phyloP scores from a whole-genome alignment of 2,888 invertebrate genomes.

The Linyphia triangularis region DNA sequence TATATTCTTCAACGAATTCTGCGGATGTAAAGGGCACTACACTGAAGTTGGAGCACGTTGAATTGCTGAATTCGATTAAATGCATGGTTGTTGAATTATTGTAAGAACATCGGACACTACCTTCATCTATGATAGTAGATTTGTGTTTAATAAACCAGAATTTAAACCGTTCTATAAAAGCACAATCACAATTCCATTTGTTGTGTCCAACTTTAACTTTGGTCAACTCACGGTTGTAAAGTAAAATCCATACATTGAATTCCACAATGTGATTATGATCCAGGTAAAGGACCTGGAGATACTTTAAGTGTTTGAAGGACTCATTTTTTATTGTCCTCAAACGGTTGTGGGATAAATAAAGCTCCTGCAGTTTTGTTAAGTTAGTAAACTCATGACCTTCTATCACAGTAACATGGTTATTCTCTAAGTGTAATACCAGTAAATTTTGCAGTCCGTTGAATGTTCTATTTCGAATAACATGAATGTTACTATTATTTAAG shows the following conservation, averaged over 20 bases:
- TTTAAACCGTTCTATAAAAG: slow-evolving; percentile 87
- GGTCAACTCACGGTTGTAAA: slow-evolving; percentile 83
- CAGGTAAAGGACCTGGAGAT: slow-evolving; percentile 85
- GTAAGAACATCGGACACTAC: slow-evolving; percentile 74
- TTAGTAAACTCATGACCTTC: slow-evolving; percentile 90
- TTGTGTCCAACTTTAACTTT: slow-evolving; percentile 87
- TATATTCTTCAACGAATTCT: slow-evolving; percentile 88
- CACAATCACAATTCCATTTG: slow-evolving; percentile 91
- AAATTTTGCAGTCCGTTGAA: slow-evolving; percentile 90
- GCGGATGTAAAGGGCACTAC: slow-evolving; percentile 82
- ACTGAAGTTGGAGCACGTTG: slow-evolving; percentile 77
- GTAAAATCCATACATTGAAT: slow-evolving; percentile 85
- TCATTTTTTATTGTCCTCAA: slow-evolving; percentile 86
- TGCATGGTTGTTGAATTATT: slow-evolving; percentile 75
- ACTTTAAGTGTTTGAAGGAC: slow-evolving; percentile 85
- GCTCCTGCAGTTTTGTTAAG: slow-evolving; percentile 85
- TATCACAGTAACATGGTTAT: slow-evolving; percentile 86
- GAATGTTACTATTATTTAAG: slow-evolving; percentile 88
- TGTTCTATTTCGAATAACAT: slow-evolving; percentile 88
- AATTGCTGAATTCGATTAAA: slow-evolving; percentile 76
- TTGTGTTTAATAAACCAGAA: slow-evolving; percentile 87
- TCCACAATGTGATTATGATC: slow-evolving; percentile 87
- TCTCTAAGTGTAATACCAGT: slow-evolving; percentile 87
- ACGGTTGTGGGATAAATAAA: slow-evolving; percentile 88
- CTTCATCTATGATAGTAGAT: slow-evolving; percentile 81